Conservation (phyloP, 2,888 invertebrate species). For the Alentia gelatinosa region DNA sequence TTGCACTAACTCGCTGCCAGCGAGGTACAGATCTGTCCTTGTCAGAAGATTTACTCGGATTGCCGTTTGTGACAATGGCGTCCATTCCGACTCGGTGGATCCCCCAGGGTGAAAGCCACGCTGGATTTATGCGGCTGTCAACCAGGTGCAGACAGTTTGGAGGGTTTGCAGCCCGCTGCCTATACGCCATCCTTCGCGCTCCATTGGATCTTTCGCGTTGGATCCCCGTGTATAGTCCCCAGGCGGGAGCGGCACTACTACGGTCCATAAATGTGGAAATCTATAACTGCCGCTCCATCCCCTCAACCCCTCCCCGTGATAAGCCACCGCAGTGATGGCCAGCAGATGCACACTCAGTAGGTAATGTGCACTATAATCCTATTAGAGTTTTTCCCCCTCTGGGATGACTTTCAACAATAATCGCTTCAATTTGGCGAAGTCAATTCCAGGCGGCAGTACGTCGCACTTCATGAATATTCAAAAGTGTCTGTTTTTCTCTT, state of each 20-base stretch:
- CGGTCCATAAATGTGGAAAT: background rate
- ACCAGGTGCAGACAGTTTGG: slow-evolving; percentile 9
- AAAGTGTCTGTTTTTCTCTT: background rate
- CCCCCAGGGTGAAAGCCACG: background rate
- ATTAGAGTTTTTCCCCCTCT: background rate
- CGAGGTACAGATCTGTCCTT: background rate
- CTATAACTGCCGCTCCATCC: background rate
- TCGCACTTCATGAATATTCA: slow-evolving; percentile 10
- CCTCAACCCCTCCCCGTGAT: no score
- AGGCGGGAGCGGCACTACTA: background rate
- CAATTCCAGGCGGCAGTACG: background rate
- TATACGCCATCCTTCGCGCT: background rate
- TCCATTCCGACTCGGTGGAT: background rate
- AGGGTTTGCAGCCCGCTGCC: background rate
- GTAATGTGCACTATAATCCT: slow-evolving; percentile 26
- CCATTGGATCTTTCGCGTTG: background rate
- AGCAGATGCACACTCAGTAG: background rate
- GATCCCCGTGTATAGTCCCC: background rate
- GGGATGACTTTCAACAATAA: slow-evolving; percentile 31
- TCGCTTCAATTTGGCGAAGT: slow-evolving; percentile 46
- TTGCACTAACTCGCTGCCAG: background rate
- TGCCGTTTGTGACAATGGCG: background rate
- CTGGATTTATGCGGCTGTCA: slow-evolving; percentile 11
- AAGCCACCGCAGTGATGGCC: background rate
- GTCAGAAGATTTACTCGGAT: background rate